These are phyloP conservation scores for Pogoniulus pusillus DNA, from an alignment of 2,797 vertebrate species.

Conservation along the genomic window DNA sequence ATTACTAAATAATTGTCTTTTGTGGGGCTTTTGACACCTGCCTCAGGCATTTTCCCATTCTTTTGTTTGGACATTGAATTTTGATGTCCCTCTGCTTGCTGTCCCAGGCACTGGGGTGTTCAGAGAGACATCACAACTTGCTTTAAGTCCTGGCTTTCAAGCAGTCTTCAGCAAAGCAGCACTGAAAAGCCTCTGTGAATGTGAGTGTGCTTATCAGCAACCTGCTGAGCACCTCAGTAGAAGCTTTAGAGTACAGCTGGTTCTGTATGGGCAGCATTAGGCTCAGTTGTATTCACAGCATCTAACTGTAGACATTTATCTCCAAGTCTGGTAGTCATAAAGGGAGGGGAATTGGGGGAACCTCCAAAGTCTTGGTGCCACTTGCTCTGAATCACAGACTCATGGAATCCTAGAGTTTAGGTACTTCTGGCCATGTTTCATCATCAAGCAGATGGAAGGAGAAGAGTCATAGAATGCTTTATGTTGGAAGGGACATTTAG, in stretches of 20 bases:
- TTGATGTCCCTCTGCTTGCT: neutral
- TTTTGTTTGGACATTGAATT: neutral
- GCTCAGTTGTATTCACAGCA: neutral
- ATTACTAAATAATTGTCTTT: neutral
- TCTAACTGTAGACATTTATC: neutral
- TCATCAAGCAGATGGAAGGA: too few relatives aligned
- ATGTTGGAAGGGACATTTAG: too few relatives aligned
- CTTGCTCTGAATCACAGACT: too few relatives aligned
- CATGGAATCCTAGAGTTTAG: too few relatives aligned
- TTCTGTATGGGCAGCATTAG: fast-evolving
- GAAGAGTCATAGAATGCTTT: too few relatives aligned
- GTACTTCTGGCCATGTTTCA: too few relatives aligned
- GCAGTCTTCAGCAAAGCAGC: neutral
- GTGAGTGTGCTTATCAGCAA: neutral
- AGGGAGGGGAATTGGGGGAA: neutral
- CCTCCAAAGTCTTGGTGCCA: neutral
- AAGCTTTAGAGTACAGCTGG: fast-evolving
- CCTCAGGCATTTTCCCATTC: neutral
- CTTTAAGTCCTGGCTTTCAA: neutral
- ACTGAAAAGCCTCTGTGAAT: neutral
- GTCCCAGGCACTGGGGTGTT: neutral
- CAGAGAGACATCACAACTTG: neutral
- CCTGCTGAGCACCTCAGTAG: neutral
- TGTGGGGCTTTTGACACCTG: neutral
- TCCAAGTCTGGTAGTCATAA: neutral